Evolutionary conservation across 1,140 invertebrate genomes (phyloP), one percentile per base, ranked within the genome.

Genomic region (Meloidogyne exigua): DNA sequence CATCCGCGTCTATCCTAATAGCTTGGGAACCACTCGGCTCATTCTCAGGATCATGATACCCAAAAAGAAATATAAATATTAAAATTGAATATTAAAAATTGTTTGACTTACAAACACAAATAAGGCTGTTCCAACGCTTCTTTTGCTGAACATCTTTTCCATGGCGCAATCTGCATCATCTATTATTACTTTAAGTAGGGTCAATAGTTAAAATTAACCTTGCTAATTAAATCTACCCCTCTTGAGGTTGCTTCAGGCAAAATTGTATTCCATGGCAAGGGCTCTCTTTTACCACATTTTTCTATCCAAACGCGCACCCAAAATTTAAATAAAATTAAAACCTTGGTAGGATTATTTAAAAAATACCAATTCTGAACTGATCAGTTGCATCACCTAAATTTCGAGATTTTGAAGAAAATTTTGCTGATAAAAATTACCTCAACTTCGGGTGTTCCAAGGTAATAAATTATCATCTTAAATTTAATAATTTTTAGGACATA

Each of bases 71-170:
- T 36, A 44, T 10, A 32, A 11, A 21, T 42, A 25, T n/a, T 32
- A 18, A 7, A 32, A 32, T 32, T n/a, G n/a, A n/a, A n/a, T n/a
- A n/a, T n/a, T n/a, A n/a, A n/a, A n/a, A 18, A 18, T 49, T 1
- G 18, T 49, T 15, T 49, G 44, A 13, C 44, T 70, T 84, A 84
- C 26, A 81, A 18, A 13, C 80, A 77, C 26, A 84, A 36, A 44
- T 84, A 84, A 7, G 79, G 79, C 67, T 86, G 83, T 13, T 42
- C 39, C 18, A 79, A 68, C 12, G 83, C 83, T n/a, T 84, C 79
- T 71, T 85, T 83, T 2, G 84, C 83, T 26, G 63, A 83, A 69
- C 80, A 79, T 13, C 83, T 63, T 62, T 70, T 66, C 77, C 77
- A 81, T n/a, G 79, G 70, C n/a, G 79, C 79, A 11, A 81, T 64